Percentiles rank a stretch among this genome's conserved stretches.
Conservation (phyloP, 2,888 invertebrate genomes). For the Scaptomyza flava region DNA sequence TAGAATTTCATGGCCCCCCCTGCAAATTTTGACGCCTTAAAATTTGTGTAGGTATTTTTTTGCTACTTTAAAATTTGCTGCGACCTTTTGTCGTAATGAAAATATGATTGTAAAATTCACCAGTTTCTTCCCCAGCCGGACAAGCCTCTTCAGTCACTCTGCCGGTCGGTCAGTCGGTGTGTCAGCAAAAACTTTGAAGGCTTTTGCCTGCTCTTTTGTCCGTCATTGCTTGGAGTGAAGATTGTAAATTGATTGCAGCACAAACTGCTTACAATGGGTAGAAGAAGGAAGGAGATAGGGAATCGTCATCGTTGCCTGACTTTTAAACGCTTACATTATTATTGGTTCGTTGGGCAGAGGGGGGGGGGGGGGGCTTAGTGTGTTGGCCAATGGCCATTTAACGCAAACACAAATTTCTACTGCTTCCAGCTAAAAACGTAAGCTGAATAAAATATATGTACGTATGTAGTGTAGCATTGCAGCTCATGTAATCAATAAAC, state of each 20-base stretch:
- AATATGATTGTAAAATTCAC: slow-evolving; percentile 21
- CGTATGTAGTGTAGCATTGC: slow-evolving; percentile 5
- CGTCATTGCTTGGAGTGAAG: slow-evolving; percentile 19
- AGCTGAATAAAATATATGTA: neutral
- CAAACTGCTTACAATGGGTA: slow-evolving; percentile 17
- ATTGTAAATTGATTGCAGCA: slow-evolving; percentile 41
- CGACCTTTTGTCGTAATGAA: slow-evolving; percentile 12
- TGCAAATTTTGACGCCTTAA: neutral
- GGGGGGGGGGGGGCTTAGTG: neutral
- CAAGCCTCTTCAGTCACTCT: slow-evolving; percentile 3
- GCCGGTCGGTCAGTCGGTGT: neutral
- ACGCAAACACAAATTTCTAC: slow-evolving; percentile 28
- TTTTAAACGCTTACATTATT: slow-evolving; percentile 21
- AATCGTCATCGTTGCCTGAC: neutral
- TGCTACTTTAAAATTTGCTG: neutral
- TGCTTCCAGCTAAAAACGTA: slow-evolving; percentile 9
- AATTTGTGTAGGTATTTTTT: neutral
- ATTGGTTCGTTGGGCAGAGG: neutral
- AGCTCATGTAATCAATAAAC: slow-evolving; percentile 56
- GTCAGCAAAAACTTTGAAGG: slow-evolving; percentile 30
- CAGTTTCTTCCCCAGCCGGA: slow-evolving; percentile 3
- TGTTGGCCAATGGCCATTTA: neutral
- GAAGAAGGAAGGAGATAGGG: neutral
- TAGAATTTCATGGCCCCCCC: neutral
- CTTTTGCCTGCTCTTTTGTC: slow-evolving; percentile 11